Evolutionary conservation across 2,113 vertebrate genomes (phyloP).

Genomic region (Ascaphus truei): DNA sequence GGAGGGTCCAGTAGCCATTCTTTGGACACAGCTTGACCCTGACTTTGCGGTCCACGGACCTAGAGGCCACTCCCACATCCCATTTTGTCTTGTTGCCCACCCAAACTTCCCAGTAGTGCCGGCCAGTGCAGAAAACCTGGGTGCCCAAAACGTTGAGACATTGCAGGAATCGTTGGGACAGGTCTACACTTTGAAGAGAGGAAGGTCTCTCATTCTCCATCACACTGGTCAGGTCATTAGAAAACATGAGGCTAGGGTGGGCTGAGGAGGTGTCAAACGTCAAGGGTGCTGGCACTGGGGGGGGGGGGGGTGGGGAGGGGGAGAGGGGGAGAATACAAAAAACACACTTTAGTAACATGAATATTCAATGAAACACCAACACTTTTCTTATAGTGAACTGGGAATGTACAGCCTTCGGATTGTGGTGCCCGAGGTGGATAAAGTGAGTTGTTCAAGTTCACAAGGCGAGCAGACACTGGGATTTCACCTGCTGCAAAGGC

Average conservation of each 20-base stretch:
- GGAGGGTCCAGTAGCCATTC: conserved; percentile 76
- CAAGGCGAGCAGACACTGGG: no score
- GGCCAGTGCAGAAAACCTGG: conserved; percentile 63
- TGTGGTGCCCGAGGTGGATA: no score
- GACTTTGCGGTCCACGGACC: conserved; percentile 57
- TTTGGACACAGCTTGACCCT: conserved; percentile 71
- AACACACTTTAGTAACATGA: neutral
- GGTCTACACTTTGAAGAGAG: conserved; percentile 19
- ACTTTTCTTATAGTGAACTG: no score
- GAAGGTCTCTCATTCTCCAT: conserved; percentile 50
- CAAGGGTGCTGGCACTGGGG: conserved; percentile 64
- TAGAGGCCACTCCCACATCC: conserved; percentile 76
- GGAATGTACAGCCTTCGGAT: no score
- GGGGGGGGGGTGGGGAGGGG: no score
- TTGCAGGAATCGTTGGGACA: conserved; percentile 66
- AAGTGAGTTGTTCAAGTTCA: no score
- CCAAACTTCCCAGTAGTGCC: conserved; percentile 81
- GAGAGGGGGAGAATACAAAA: neutral
- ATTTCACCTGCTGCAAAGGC: no score
- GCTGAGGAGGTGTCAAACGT: conserved; percentile 74
- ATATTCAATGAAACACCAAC: no score
- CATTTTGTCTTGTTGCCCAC: conserved; percentile 77
- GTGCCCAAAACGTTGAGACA: conserved; percentile 70
- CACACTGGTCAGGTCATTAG: conserved; percentile 65
- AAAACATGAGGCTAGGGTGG: conserved; percentile 71